Evolutionary conservation across 1,140 invertebrate species (phyloP), one percentile per base, ranked within the genome.

Genomic region (Nasonia giraulti): DNA sequence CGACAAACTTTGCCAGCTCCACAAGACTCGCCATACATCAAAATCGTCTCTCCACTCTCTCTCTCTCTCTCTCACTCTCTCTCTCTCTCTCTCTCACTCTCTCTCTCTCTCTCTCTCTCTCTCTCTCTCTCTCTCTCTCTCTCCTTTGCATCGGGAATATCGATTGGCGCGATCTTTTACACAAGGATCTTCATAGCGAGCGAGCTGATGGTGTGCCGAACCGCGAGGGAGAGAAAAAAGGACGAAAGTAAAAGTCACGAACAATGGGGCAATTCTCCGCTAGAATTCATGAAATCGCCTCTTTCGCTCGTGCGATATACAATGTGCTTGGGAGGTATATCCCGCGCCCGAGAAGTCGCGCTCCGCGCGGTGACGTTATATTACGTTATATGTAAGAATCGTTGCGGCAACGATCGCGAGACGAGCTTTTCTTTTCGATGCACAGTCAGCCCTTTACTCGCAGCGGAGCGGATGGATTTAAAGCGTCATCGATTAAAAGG

Each of bases 281-380:
- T 75, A 50, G 69, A 84, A 84, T 84, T 84, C 83, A 78, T 80
- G 69, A 84, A 84, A 84, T 74, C 66, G 77, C 68, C 50, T 69
- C 37, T 55, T 69, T 44, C 33, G 50, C 10, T 37, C 37, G 66
- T 33, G 27, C 27, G n/a, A 82, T 40, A 27, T 27, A 69, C 23
- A 27, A 69, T 55, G 17, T 2, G 12, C 66, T 14, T 33, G 50
- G n/a, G 66, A 80, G n/a, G 79, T 73, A 81, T 81, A 69, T 73
- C 12, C 23, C 44, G 66, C 68, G 44, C n/a, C 1, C 14, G 76
- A 78, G 47, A 62, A 62, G 23, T 78, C 47, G 50, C 47, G 8
- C 27, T 27, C 27, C 27, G 27, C 14, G 62, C 14, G 55, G 44
- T 50, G 31, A 80, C 62, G 62, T 31, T 77, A 77, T 37, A 37